phyloP scores from a whole-genome alignment of 1,140 invertebrate species.

The Antheraea mylitta region DNA sequence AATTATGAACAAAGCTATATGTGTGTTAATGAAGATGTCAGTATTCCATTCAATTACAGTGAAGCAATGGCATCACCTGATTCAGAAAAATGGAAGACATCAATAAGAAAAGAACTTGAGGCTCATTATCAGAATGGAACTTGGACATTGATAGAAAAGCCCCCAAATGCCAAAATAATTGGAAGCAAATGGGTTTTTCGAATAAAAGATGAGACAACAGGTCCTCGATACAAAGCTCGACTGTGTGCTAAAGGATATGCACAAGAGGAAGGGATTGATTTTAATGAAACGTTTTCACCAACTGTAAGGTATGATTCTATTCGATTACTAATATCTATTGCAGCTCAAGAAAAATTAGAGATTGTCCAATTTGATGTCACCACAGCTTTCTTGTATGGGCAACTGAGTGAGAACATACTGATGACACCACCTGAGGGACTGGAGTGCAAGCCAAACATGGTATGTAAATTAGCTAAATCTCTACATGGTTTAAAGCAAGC shows the following conservation, averaged over 20 bases:
- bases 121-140: conserved; percentile 36
- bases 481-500: conserved; percentile 68
- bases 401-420: conserved; percentile 14
- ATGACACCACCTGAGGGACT: conserved; percentile 21
- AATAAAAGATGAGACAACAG: conserved; percentile 39
- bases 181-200: conserved; percentile 56
- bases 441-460: conserved; percentile 11
- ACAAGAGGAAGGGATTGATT: conserved; percentile 41
- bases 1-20: conserved; percentile 22
- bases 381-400: conserved; percentile 22
- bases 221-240: conserved; percentile 30
- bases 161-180: conserved; percentile 38
- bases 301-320: conserved; percentile 38
- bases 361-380: conserved; percentile 18
- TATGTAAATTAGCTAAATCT: conserved; percentile 55
- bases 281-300: conserved; percentile 37
- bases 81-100: conserved; percentile 29
- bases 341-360: conserved; percentile 20
- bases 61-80: conserved; percentile 24
- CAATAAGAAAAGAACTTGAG: conserved; percentile 42
- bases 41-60: conserved; percentile 26
- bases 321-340: conserved; percentile 28
- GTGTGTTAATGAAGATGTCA: conserved; percentile 18
- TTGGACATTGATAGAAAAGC: conserved; percentile 42
- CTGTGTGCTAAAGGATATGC: conserved; percentile 37